phyloP scores from a whole-genome alignment of 2,888 invertebrate genomes.

The Heliconius charithonia region DNA sequence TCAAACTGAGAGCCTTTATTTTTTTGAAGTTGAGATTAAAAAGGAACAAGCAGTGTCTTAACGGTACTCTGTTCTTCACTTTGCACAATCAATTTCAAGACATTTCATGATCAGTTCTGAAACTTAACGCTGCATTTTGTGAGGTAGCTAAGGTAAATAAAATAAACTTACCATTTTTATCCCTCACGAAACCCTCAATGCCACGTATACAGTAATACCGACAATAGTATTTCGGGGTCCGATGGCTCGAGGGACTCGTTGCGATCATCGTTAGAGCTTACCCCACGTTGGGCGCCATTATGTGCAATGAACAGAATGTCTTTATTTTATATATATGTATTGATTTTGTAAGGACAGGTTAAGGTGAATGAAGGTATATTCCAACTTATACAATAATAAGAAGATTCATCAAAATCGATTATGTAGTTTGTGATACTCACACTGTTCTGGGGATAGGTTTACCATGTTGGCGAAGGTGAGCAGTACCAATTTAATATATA shows the following conservation, averaged over 20 bases:
- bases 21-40: too few relatives aligned
- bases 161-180: neutral
- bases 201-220: slow-evolving; percentile 9
- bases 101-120: too few relatives aligned
- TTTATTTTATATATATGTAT: neutral
- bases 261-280: slow-evolving; percentile 17
- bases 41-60: neutral
- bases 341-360: neutral
- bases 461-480: too few relatives aligned
- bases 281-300: slow-evolving; percentile 35
- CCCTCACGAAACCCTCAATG: neutral
- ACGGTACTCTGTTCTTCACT: neutral
- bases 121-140: neutral
- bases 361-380: neutral
- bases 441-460: too few relatives aligned
- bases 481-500: too few relatives aligned
- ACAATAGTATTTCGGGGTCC: slow-evolving; percentile 25
- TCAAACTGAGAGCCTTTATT: too few relatives aligned
- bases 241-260: slow-evolving; percentile 26
- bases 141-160: neutral
- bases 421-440: too few relatives aligned
- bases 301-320: neutral
- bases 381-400: too few relatives aligned
- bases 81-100: too few relatives aligned
- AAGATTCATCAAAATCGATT: too few relatives aligned